These are phyloP conservation scores for Meganola albula DNA, from an alignment of 2,888 invertebrate species.

Conservation along the genomic window DNA sequence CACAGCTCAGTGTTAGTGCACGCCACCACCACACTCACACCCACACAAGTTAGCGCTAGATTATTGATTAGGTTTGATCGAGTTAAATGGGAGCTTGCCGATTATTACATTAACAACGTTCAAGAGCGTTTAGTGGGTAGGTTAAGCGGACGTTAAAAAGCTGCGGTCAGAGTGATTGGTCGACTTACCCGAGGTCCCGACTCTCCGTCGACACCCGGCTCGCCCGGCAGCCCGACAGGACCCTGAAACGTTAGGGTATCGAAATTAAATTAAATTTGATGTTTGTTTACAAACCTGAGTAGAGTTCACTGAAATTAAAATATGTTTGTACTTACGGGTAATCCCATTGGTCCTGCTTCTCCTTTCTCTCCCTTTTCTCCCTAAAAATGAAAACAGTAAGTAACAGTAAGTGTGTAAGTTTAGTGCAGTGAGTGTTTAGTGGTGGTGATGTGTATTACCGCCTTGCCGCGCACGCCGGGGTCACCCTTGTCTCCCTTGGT, in stretches of 20 bases:
- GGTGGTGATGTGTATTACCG: too few species aligned
- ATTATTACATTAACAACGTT: too few species aligned
- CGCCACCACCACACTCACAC: conserved; percentile 15
- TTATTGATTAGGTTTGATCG: too few species aligned
- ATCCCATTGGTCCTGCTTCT: conserved; percentile 95
- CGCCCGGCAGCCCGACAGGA: conserved; percentile 88
- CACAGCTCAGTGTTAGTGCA: conserved; percentile 45
- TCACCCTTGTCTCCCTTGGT: conserved; percentile 90
- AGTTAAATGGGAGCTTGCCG: too few species aligned
- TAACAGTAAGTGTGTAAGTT: background rate
- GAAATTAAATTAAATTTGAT: too few species aligned
- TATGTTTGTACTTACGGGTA: conserved; percentile 94
- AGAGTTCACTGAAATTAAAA: too few species aligned
- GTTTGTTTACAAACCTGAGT: too few species aligned
- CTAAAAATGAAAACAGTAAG: conserved; percentile 60
- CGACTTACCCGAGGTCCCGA: conserved; percentile 87
- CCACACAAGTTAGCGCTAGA: too few species aligned
- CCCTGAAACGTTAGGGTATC: conserved; percentile 83
- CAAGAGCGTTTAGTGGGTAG: too few species aligned
- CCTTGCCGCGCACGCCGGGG: conserved; percentile 89
- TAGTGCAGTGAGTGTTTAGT: background rate
- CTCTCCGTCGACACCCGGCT: conserved; percentile 86
- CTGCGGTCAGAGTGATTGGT: background rate
- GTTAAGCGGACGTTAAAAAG: too few species aligned
- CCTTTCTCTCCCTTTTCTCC: conserved; percentile 89